phyloP scores from a whole-genome alignment of 2,888 invertebrate species.

The Dryomyza anilis region DNA sequence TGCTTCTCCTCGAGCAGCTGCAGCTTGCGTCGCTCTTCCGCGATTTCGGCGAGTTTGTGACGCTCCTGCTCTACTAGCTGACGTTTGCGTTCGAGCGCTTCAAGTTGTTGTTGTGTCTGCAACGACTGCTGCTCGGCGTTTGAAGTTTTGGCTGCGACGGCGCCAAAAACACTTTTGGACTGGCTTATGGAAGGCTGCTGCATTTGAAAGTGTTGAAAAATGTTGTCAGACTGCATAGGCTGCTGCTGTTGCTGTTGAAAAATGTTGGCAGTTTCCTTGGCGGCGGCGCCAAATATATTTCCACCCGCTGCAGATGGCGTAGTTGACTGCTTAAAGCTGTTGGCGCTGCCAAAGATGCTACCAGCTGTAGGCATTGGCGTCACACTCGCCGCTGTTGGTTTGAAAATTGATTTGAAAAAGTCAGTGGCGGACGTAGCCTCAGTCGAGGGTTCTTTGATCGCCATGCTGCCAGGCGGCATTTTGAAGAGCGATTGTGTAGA shows the following conservation, averaged over 20 bases:
- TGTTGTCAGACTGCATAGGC: slow-evolving; percentile 29
- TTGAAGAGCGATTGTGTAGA: slow-evolving; percentile 23
- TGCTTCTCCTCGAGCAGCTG: slow-evolving; percentile 32
- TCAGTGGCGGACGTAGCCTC: slow-evolving; percentile 11
- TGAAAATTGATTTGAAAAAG: slow-evolving; percentile 33
- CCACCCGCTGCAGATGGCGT: slow-evolving; percentile 5
- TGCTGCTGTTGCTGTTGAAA: slow-evolving; percentile 29
- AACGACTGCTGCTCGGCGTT: not conserved
- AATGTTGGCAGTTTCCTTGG: slow-evolving; percentile 31
- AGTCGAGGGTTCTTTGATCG: not conserved
- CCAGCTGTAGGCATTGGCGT: not conserved
- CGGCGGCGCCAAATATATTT: slow-evolving; percentile 35
- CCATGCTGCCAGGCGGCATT: not conserved
- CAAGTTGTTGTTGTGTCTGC: slow-evolving; percentile 31
- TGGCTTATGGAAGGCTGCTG: slow-evolving; percentile 12
- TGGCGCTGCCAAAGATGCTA: slow-evolving; percentile 27
- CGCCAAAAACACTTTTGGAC: not conserved
- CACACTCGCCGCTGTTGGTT: slow-evolving; percentile 10
- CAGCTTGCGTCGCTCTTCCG: slow-evolving; percentile 36
- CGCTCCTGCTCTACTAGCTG: slow-evolving; percentile 40
- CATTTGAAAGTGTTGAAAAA: slow-evolving; percentile 38
- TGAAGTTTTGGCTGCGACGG: not conserved
- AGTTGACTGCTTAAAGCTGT: slow-evolving; percentile 21
- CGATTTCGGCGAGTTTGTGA: slow-evolving; percentile 38
- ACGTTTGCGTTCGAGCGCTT: slow-evolving; percentile 37